phyloP scores from a whole-genome alignment of 2,113 vertebrate genomes.

The Varanus salvator region DNA sequence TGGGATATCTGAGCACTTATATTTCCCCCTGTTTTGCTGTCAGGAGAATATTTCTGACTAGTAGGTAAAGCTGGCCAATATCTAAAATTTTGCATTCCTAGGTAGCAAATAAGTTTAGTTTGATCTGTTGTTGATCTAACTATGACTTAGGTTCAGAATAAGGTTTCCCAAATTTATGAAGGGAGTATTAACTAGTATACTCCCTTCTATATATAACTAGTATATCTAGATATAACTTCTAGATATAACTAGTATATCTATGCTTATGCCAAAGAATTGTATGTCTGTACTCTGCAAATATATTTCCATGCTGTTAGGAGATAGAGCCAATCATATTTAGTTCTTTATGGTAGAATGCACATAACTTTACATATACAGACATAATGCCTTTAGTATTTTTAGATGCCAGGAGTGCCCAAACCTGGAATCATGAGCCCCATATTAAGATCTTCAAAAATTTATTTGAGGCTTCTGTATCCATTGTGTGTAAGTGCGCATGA shows the following conservation, averaged over 20 bases:
- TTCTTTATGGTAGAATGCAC: not conserved
- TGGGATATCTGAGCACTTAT: not conserved
- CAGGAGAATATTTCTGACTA: not conserved
- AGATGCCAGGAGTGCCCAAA: not conserved
- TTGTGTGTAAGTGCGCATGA: not conserved
- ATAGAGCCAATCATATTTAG: not conserved
- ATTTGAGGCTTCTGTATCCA: not conserved
- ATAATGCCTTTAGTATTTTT: not conserved
- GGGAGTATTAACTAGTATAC: not conserved
- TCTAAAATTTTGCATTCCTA: not conserved
- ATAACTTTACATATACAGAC: not conserved
- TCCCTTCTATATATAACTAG: too few species aligned
- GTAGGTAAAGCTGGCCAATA: not conserved
- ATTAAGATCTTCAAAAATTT: not conserved
- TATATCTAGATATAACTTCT: too few species aligned
- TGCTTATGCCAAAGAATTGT: not conserved
- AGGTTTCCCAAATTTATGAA: not conserved
- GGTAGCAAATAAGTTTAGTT: not conserved
- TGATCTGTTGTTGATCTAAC: not conserved
- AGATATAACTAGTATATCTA: not conserved
- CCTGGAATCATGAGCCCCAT: not conserved
- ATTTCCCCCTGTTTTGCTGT: not conserved
- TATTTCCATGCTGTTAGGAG: not conserved
- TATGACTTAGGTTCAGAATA: not conserved
- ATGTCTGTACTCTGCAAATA: not conserved